Base-by-base conservation (phyloP, 2,888 invertebrate genomes). In the Caenorhabditis uteleia region DNA sequence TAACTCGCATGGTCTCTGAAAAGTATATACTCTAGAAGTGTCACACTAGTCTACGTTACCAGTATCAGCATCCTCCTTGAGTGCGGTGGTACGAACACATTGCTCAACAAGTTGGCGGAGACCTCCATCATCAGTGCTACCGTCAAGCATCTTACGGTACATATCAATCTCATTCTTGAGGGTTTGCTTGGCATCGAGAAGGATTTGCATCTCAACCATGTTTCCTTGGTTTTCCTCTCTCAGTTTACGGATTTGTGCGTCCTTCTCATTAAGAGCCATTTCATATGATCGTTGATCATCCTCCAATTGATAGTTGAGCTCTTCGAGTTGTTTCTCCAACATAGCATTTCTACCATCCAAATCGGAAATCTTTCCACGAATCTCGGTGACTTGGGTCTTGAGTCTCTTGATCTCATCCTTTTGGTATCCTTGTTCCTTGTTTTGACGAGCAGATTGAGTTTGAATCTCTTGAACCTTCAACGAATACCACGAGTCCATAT, bases 151-250 rank as follows among this genome's bases (percentile, higher is more conserved):
- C 72, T 87, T 86, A 68, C 87, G 83, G 84, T 87, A 87, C 65
- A 87, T 87, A 67, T 86, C 85, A 70, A 87, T 87, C 78, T 87
- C 87, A 55, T 86, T 84, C 79, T 87, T 87, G 61, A 87, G 79
- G 14, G 85, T 85, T 50, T 70, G 84, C 71, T 87, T 87, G 74
- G 85, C 85, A 75, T 86, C 86, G 76, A 86, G 83, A 50, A 86
- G 73, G 80, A 83, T 82, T 59, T 84, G 82, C 20, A 82, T 74
- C 56, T 82, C 82, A 10, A 82, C 80, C 82, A 86, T 85, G n/a
- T 86, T 79, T 39, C 86, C 84, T 54, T 81, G 78, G 58, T 83
- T 78, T 58, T 84, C 82, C 38, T 82, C 82, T 46, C 79, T 77
- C 73, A 84, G 72, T 82, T 83, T 62, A 80, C 83, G 71, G 51